These are phyloP conservation scores for Spatula versicolor DNA, from an alignment of 2,797 vertebrate genomes.

Conservation along the genomic window DNA sequence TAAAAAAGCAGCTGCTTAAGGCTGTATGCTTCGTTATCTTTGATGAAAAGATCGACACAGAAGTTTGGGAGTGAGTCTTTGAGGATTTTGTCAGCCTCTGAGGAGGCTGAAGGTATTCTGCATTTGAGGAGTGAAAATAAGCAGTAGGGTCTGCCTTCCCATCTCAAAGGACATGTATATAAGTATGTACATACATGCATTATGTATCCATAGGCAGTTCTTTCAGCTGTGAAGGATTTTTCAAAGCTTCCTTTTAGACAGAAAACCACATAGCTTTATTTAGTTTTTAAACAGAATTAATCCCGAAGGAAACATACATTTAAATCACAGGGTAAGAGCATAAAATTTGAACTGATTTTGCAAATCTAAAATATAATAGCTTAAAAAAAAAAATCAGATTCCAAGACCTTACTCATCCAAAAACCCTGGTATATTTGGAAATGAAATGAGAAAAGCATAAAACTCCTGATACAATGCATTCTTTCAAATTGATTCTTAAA, in stretches of 20 bases:
- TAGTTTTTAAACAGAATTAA: background rate
- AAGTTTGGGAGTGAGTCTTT: background rate
- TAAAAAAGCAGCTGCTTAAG: background rate
- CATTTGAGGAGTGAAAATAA: background rate
- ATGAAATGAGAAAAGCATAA: constrained; percentile 9
- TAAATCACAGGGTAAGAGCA: background rate
- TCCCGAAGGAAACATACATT: background rate
- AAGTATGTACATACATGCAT: background rate
- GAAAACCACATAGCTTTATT: background rate
- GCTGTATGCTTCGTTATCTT: background rate
- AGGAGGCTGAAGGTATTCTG: background rate
- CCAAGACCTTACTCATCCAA: background rate
- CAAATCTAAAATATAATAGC: background rate
- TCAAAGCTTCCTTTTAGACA: background rate
- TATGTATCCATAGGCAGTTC: background rate
- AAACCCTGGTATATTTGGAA: background rate
- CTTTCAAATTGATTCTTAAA: background rate
- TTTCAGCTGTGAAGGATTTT: background rate
- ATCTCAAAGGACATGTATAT: background rate
- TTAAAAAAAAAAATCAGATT: background rate
- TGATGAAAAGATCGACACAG: background rate
- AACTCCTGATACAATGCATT: background rate
- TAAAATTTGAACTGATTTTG: background rate
- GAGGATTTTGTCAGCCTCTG: background rate
- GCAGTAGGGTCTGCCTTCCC: background rate